Evolutionary conservation across 2,797 vertebrate genomes (phyloP).

Genomic region (Scyliorhinus canicula): DNA sequence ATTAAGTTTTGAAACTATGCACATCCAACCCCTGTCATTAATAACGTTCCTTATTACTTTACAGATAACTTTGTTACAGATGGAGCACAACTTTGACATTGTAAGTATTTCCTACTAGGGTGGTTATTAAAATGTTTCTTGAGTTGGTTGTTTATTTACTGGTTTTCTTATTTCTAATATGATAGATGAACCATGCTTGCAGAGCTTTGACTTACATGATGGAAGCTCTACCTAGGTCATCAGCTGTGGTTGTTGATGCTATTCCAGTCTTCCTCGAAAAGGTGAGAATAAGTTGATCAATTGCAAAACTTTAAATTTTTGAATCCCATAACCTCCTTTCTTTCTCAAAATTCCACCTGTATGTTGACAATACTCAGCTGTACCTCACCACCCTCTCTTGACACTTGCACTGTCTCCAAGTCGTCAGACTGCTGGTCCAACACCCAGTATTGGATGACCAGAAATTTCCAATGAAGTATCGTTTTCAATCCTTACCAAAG

Average conservation of each 20-base stretch:
- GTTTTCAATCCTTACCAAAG: neutral
- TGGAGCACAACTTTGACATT: slow-evolving; percentile 99
- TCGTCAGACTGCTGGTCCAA: neutral
- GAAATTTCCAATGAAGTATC: neutral
- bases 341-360: neutral
- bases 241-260: slow-evolving; percentile 95
- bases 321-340: neutral
- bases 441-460: neutral
- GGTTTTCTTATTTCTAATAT: neutral
- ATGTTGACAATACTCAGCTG: neutral
- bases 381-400: neutral
- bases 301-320: neutral
- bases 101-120: slow-evolving; percentile 68
- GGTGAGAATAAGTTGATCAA: slow-evolving; percentile 55
- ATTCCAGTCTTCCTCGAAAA: slow-evolving; percentile 99
- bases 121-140: neutral
- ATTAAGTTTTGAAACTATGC: neutral
- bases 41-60: slow-evolving; percentile 44
- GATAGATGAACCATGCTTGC: slow-evolving; percentile 97
- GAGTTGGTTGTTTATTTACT: neutral
- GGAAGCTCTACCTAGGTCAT: slow-evolving; percentile 96
- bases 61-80: slow-evolving; percentile 95
- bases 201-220: slow-evolving; percentile 99
- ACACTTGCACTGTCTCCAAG: neutral
- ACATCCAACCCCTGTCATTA: neutral